Conservation (phyloP, 2,888 invertebrate species). For the Geophilus truncorum region DNA sequence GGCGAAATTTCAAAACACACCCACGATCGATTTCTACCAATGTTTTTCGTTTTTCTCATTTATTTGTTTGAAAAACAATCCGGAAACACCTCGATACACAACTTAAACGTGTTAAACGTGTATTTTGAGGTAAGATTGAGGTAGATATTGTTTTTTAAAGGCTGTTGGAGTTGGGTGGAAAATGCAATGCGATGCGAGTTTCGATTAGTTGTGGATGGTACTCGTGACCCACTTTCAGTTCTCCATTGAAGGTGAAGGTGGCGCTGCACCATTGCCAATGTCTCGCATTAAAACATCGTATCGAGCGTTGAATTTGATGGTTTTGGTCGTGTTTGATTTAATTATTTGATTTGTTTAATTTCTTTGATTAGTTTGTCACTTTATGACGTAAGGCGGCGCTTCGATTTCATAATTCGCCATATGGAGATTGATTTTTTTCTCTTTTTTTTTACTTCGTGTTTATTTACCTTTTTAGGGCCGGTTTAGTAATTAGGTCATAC, state of each 20-base stretch:
- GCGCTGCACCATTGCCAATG: neutral
- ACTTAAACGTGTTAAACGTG: too few relatives aligned
- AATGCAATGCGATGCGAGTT: neutral
- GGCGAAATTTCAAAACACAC: too few relatives aligned
- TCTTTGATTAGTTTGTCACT: neutral
- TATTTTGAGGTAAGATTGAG: too few relatives aligned
- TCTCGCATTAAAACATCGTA: neutral
- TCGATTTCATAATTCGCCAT: neutral
- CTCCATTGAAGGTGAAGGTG: slow-evolving; percentile 10
- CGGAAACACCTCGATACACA: too few relatives aligned
- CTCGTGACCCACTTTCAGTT: neutral
- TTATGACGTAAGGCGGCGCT: too few relatives aligned
- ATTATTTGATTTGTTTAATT: neutral
- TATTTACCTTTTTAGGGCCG: too few relatives aligned
- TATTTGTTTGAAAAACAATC: too few relatives aligned
- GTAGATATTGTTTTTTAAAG: too few relatives aligned
- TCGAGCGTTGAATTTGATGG: neutral
- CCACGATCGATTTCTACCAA: too few relatives aligned
- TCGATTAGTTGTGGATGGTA: neutral
- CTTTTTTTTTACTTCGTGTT: neutral
- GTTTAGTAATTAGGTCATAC: neutral
- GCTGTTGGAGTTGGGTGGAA: too few relatives aligned
- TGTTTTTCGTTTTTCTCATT: too few relatives aligned
- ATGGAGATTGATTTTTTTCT: neutral
- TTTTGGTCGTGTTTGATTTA: neutral